Conservation (phyloP, 2,113 vertebrate species). For the Perognathus longimembris region DNA sequence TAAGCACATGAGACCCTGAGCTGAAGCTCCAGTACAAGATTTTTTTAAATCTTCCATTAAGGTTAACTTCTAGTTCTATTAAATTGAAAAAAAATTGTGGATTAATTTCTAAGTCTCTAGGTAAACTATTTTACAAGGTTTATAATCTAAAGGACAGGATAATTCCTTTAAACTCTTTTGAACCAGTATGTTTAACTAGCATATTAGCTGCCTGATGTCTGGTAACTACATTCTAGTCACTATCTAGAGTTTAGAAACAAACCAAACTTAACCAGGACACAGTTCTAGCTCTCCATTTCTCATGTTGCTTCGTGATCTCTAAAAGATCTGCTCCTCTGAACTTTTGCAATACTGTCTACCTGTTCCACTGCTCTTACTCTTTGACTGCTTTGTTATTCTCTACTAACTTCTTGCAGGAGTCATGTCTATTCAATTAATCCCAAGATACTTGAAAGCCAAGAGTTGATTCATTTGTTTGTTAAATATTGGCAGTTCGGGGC, state of each 20-base stretch:
- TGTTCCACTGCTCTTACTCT: not conserved
- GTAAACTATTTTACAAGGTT: constrained; percentile 20
- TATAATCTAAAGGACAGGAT: constrained; percentile 26
- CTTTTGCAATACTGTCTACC: not conserved
- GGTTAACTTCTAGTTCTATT: constrained; percentile 25
- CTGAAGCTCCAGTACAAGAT: too few species aligned
- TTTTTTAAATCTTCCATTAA: not conserved
- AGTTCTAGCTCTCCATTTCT: not conserved
- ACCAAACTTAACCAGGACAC: constrained; percentile 19
- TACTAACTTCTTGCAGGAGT: not conserved
- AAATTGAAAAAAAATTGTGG: not conserved
- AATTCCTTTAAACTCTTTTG: constrained; percentile 26
- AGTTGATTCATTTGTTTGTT: constrained; percentile 36
- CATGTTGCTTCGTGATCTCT: not conserved
- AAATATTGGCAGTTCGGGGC: constrained; percentile 25
- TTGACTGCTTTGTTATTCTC: not conserved
- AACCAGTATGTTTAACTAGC: not conserved
- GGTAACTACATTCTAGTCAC: not conserved
- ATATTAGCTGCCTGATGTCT: not conserved
- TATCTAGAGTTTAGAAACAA: constrained; percentile 2
- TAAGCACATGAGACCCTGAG: too few species aligned
- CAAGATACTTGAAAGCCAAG: constrained; percentile 27
- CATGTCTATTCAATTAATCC: not conserved
- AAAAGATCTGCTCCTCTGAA: not conserved
- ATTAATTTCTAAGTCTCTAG: constrained; percentile 1